phyloP scores from a whole-genome alignment of 1,140 invertebrate genomes.

The Dendroctonus valens region DNA sequence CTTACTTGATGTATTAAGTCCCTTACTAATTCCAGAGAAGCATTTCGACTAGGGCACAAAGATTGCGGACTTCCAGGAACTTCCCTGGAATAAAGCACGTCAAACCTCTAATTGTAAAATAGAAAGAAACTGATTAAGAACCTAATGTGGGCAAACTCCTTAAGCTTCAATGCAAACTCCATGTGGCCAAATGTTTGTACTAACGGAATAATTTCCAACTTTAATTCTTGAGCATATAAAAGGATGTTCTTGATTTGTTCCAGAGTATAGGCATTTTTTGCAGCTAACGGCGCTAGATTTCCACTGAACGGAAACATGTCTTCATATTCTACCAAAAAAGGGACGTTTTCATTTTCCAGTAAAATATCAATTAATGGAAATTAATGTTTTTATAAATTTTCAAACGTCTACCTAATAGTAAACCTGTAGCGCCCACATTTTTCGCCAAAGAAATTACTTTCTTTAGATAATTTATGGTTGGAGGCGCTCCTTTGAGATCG shows the following conservation, averaged over 20 bases:
- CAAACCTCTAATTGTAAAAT: constrained; percentile 1
- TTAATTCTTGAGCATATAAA: constrained; percentile 61
- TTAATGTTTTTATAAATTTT: background rate
- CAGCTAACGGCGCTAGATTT: constrained; percentile 62
- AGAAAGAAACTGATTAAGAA: background rate
- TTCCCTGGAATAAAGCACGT: constrained; percentile 58
- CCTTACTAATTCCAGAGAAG: constrained; percentile 68
- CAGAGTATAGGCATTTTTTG: constrained; percentile 75
- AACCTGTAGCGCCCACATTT: constrained; percentile 78
- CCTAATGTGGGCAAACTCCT: constrained; percentile 68
- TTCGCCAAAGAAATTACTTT: constrained; percentile 74
- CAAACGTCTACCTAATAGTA: constrained; percentile 43
- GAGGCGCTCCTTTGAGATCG: constrained; percentile 89
- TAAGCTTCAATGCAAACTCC: constrained; percentile 85
- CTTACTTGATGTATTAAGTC: constrained; percentile 84
- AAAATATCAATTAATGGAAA: background rate
- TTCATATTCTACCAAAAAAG: constrained; percentile 81
- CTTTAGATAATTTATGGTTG: constrained; percentile 69
- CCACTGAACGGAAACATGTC: constrained; percentile 95
- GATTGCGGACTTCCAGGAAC: constrained; percentile 74
- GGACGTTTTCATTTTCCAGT: constrained; percentile 47
- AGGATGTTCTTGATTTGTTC: constrained; percentile 67
- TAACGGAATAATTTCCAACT: constrained; percentile 84
- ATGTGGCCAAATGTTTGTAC: constrained; percentile 96
- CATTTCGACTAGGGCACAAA: constrained; percentile 76